Evolutionary conservation across 2,797 vertebrate species (phyloP), one percentile per base, ranked within the genome.

Genomic region (Rhynchonycteris naso): DNA sequence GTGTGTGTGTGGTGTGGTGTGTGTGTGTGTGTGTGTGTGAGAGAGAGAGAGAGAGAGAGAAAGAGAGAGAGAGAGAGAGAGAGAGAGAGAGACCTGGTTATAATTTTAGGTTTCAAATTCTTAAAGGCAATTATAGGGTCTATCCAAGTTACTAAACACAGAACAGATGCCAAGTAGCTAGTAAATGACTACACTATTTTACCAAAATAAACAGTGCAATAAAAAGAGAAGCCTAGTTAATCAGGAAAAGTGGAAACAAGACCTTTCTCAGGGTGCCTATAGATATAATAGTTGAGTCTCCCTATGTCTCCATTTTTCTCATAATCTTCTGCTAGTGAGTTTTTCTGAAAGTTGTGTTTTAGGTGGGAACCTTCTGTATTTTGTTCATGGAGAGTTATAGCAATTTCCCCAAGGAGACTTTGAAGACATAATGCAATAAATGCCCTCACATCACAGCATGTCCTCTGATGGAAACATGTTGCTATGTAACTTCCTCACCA

Each of bases 401-500:
- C 21, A 59, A 86, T 71, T 56, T 82, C 50, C 22, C 65, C n/a
- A 13, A 56, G 52, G 75, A 88, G 58, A 13, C 88, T 93, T 81
- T 84, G 79, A 81, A 81, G 78, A 78, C 90, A 47, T 91, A 66
- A 96, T 56, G 59, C 71, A 82, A 50, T 52, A 56, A 94, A 90
- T 76, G 74, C 91, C 68, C 35, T 91, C 26, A 5, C 59, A 78
- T 59, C 69, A 56, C 56, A 93, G 94, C 47, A 10, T 14, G 47
- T 28, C 28, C 16, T 65, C 81, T 80, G 75, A 63, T 54, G 66
- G 94, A 79, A 91, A 75, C 95, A 89, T 56, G 87, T 26, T 93
- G 74, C 79, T 89, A 26, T 0, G 9, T 43, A 92, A 88, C 79
- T 92, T 94, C 88, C 61, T 96, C 13, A 0, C 50, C 47, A 76